Conservation (phyloP, 2,888 invertebrate species). For the Plusia festucae region DNA sequence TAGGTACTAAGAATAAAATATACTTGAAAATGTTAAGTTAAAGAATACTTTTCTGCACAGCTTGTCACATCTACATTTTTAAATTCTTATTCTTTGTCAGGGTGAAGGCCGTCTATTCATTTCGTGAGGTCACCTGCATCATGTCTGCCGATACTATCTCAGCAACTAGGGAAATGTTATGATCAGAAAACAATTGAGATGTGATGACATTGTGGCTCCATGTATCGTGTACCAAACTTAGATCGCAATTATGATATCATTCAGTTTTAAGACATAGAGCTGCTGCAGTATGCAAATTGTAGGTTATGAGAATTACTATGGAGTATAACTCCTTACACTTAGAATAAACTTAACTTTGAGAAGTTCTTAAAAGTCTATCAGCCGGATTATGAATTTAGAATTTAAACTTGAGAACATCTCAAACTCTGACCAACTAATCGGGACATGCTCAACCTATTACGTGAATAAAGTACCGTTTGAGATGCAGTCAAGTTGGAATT, state of each 20-base stretch:
- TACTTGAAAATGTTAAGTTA: too few relatives aligned
- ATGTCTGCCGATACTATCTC: conserved; percentile 48
- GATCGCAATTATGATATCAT: conserved; percentile 34
- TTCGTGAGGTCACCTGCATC: conserved; percentile 49
- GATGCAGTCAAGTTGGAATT: too few relatives aligned
- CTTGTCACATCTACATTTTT: neutral
- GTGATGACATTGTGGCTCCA: conserved; percentile 45
- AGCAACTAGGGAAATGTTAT: conserved; percentile 53
- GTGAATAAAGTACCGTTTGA: too few relatives aligned
- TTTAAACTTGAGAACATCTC: too few relatives aligned
- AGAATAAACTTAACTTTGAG: too few relatives aligned
- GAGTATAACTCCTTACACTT: neutral
- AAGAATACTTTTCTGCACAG: neutral
- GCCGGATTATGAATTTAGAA: too few relatives aligned
- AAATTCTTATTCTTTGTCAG: conserved; percentile 40
- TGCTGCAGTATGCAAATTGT: neutral
- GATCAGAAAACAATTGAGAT: conserved; percentile 62
- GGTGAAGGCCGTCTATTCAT: conserved; percentile 51
- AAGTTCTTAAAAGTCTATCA: too few relatives aligned
- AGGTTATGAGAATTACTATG: neutral
- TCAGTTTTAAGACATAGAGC: conserved; percentile 9
- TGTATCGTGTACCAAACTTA: conserved; percentile 12
- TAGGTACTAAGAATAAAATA: too few relatives aligned
- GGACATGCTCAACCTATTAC: too few relatives aligned
- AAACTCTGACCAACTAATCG: too few relatives aligned